Conservation (phyloP, 2,888 invertebrate genomes). For the Phyllotreta striolata region DNA sequence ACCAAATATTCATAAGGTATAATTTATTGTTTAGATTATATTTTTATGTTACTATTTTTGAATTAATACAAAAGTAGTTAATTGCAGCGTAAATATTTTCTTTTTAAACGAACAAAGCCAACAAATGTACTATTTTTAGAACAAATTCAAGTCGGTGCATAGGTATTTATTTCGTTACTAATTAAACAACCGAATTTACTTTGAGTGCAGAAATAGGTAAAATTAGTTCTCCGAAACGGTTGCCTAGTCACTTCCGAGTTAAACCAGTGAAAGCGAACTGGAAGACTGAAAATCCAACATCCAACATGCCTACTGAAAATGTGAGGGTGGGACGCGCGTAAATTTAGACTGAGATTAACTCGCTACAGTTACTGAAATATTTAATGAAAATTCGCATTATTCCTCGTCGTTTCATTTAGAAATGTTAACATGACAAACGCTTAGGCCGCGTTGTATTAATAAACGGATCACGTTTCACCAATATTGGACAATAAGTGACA, state of each 20-base stretch:
- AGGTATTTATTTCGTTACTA: too few relatives aligned
- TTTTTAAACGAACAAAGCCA: too few relatives aligned
- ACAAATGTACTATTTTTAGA: too few relatives aligned
- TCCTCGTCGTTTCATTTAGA: slow-evolving; percentile 52
- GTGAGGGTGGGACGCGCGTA: slow-evolving; percentile 61
- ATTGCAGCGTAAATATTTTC: too few relatives aligned
- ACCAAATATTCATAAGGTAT: background rate
- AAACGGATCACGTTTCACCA: slow-evolving; percentile 34
- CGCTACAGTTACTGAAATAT: slow-evolving; percentile 58
- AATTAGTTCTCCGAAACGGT: slow-evolving; percentile 9
- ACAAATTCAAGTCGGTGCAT: too few relatives aligned
- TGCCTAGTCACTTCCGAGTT: slow-evolving; percentile 26
- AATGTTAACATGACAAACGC: slow-evolving; percentile 47
- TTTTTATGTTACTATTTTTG: too few relatives aligned
- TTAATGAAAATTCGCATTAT: slow-evolving; percentile 59
- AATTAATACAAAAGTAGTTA: too few relatives aligned
- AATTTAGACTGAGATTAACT: slow-evolving; percentile 59
- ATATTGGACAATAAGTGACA: slow-evolving; percentile 23
- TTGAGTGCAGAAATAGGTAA: background rate
- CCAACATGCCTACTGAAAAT: slow-evolving; percentile 47
- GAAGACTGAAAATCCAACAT: slow-evolving; percentile 43
- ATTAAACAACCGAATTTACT: slow-evolving; percentile 7
- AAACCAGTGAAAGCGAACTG: slow-evolving; percentile 36
- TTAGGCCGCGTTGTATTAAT: slow-evolving; percentile 34
- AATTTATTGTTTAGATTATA: background rate